Conservation (phyloP, 2,113 vertebrate genomes). For the Halichoeres trimaculatus region DNA sequence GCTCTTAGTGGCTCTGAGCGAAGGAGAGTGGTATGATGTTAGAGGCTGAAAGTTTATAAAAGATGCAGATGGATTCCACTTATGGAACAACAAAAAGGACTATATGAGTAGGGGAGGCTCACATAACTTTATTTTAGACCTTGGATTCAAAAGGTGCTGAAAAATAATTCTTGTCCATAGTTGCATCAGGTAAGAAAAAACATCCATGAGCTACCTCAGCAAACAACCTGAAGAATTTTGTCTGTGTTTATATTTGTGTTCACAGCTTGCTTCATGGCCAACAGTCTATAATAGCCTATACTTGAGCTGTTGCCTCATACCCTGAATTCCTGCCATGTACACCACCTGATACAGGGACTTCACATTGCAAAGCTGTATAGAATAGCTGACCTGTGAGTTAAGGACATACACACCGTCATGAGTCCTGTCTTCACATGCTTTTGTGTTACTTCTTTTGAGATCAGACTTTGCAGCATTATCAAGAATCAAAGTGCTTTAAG, state of each 20-base stretch:
- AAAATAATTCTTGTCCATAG: too few relatives aligned
- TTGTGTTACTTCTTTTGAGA: background rate
- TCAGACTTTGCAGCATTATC: background rate
- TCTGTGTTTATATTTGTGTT: background rate
- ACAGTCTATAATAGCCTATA: constrained; percentile 11
- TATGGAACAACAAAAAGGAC: background rate
- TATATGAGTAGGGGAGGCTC: background rate
- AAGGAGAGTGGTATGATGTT: background rate
- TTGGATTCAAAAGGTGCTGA: too few relatives aligned
- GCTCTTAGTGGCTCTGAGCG: background rate
- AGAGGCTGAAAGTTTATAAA: background rate
- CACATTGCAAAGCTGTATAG: constrained; percentile 6
- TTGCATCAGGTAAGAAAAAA: too few relatives aligned
- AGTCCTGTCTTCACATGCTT: background rate
- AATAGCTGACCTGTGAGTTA: constrained; percentile 14
- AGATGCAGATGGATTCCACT: background rate
- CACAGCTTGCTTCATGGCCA: background rate
- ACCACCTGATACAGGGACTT: constrained; percentile 5
- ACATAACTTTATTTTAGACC: too few relatives aligned
- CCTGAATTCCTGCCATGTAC: constrained; percentile 17
- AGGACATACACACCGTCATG: constrained; percentile 13
- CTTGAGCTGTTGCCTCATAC: background rate
- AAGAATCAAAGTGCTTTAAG: background rate
- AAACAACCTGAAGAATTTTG: background rate
- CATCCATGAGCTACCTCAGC: background rate